Evolutionary conservation across 2,888 invertebrate species (phyloP), one percentile per base, ranked within the genome.

Genomic region (Dioctria linearis): DNA sequence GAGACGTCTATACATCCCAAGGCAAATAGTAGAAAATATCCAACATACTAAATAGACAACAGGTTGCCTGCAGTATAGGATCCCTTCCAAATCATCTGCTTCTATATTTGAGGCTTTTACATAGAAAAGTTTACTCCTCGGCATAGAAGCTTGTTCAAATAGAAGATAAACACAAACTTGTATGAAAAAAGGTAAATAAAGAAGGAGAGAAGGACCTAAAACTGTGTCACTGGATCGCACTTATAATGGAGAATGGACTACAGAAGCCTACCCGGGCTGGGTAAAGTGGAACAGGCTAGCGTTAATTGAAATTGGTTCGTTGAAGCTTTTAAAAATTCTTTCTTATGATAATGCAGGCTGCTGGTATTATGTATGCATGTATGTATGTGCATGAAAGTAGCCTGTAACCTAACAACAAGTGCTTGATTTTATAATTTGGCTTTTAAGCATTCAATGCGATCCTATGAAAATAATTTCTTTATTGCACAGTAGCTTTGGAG

Each of bases 121-220:
- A 69, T 43, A 69, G 51, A 49, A 37, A 51, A 69, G 51, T 37
- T 49, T 37, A 39, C 69, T 49, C 39, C 39, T 51, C 4, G 25
- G 69, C 69, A 69, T 69, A 37, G 42, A n/a, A 69, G 69, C 69
- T 69, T 76, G 9, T 37, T 43, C 63, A 76, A 76, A 76, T 63
- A 76, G 39, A 63, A 61, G 76, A 63, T 76, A 76, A 76, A 76
- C 63, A 63, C n/a, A 76, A 76, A 76, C 76, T 63, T 63, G 76
- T 39, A 63, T 59, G 51, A 43, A 76, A 57, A 61, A 63, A 51
- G 37, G 76, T 63, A 76, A 76, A 76, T 76, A 63, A 57, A 73
- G 40, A 37, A 13, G 73, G 43, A 57, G 25, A 25, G 59, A 43
- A 43, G 59, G 54, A 54, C 39, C 59, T 42, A 46, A 6, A 76